phyloP scores from a whole-genome alignment of 2,888 invertebrate genomes.

The Harpalus rufipes region DNA sequence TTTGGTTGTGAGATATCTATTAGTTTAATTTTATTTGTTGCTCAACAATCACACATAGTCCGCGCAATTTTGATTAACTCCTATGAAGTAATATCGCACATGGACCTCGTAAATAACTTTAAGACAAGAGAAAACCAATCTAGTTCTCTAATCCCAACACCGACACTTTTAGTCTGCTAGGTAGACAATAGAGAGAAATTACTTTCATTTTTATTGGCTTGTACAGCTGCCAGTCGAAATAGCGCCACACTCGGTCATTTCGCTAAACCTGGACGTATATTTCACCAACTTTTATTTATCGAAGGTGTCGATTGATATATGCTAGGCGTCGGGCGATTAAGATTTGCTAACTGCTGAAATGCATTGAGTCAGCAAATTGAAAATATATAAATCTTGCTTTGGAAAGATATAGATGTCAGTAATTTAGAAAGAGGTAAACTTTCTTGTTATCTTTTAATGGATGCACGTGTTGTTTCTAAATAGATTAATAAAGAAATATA shows the following conservation, averaged over 20 bases:
- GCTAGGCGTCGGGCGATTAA: conserved; percentile 14
- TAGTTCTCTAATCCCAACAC: conserved; percentile 50
- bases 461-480: neutral
- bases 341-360: conserved; percentile 51
- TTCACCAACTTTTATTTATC: conserved; percentile 39
- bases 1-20: neutral
- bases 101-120: conserved; percentile 48
- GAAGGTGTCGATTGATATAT: conserved; percentile 46
- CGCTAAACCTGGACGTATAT: conserved; percentile 54
- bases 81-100: conserved; percentile 54
- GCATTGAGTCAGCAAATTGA: conserved; percentile 21
- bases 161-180: neutral
- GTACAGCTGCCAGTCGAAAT: conserved; percentile 26
- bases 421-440: neutral
- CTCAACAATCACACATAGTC: conserved; percentile 18
- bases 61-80: conserved; percentile 50
- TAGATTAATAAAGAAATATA: too few species aligned
- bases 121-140: conserved; percentile 57
- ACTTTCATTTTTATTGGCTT: conserved; percentile 53
- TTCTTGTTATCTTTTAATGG: conserved; percentile 1
- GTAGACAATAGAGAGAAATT: conserved; percentile 58
- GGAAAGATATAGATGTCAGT: neutral
- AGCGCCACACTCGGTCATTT: neutral
- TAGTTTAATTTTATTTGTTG: conserved; percentile 4
- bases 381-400: conserved; percentile 38